These are phyloP conservation scores for Thalpophila matura DNA, from an alignment of 2,888 invertebrate species.

Conservation along the genomic window DNA sequence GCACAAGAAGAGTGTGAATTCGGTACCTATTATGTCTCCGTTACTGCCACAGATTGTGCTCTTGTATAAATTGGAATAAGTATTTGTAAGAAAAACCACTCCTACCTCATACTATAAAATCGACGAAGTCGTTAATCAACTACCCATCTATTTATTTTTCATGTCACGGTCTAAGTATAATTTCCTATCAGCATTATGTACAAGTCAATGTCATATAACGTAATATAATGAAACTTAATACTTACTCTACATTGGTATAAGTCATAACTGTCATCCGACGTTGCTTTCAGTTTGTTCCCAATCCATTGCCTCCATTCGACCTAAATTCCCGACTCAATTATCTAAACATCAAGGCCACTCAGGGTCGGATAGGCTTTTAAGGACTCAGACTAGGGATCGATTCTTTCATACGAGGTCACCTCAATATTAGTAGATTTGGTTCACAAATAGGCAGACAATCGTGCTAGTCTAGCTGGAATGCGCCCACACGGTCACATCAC, in stretches of 20 bases:
- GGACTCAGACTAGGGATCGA: slow-evolving; percentile 57
- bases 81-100: neutral
- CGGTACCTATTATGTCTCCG: no score
- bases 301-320: slow-evolving; percentile 66
- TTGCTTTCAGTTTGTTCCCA: slow-evolving; percentile 52
- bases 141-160: neutral
- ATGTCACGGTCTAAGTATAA: neutral
- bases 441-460: slow-evolving; percentile 42
- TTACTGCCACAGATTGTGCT: no score
- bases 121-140: neutral
- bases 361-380: slow-evolving; percentile 64
- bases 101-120: neutral
- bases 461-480: slow-evolving; percentile 26
- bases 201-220: slow-evolving; percentile 5
- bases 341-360: slow-evolving; percentile 76
- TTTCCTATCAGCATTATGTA: slow-evolving; percentile 3
- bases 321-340: slow-evolving; percentile 79
- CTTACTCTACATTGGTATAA: slow-evolving; percentile 27
- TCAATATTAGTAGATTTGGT: slow-evolving; percentile 45
- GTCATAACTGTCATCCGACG: slow-evolving; percentile 47
- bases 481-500: neutral
- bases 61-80: no score
- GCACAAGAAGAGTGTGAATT: no score
- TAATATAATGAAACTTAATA: slow-evolving; percentile 31
- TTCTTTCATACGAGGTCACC: slow-evolving; percentile 53